Evolutionary conservation across 2,888 invertebrate genomes (phyloP).

Genomic region (Agrilus cyanescens): DNA sequence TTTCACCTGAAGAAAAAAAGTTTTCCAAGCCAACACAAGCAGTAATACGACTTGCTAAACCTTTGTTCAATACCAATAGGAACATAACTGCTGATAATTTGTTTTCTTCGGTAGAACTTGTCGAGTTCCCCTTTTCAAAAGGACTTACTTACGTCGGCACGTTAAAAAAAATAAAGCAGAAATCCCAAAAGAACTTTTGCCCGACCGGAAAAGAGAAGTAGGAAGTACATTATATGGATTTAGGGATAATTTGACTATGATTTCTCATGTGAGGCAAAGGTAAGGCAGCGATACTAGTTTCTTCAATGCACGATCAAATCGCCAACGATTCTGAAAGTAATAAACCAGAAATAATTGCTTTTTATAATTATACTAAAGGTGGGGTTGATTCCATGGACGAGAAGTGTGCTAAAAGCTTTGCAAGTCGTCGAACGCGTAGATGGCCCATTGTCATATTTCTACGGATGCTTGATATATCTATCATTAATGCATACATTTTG

Average conservation of each 20-base stretch:
- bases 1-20: conserved; percentile 12
- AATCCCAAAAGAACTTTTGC: conserved; percentile 21
- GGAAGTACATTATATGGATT: no score
- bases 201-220: conserved; percentile 12
- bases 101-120: conserved; percentile 16
- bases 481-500: no score
- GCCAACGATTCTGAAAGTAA: conserved; percentile 7
- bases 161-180: conserved; percentile 20
- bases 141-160: conserved; percentile 11
- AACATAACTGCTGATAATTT: conserved; percentile 19
- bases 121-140: no score
- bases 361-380: conserved; percentile 18
- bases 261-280: no score
- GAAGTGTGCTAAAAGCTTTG: no score
- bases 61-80: conserved; percentile 15
- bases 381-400: conserved; percentile 8
- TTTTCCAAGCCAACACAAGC: conserved; percentile 15
- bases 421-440: no score
- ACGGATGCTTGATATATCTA: no score
- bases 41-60: conserved; percentile 11
- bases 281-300: conserved; percentile 16
- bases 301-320: conserved; percentile 15
- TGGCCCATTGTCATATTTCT: no score
- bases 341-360: conserved; percentile 16
- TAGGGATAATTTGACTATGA: no score